phyloP scores from a whole-genome alignment of 2,888 invertebrate species.

The Drosophila longiperda region DNA sequence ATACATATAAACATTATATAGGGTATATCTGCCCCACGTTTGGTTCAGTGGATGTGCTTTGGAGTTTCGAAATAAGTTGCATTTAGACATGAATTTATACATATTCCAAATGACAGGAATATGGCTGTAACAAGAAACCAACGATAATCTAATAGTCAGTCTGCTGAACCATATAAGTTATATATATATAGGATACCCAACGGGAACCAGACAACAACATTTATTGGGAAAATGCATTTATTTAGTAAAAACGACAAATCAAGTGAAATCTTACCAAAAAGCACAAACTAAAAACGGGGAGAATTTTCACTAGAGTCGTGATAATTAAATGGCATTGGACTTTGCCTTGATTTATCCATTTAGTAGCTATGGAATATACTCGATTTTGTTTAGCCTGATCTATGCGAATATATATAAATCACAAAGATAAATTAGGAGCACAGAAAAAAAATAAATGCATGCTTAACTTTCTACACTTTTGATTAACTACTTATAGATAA shows the following conservation, averaged over 20 bases:
- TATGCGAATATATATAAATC: constrained; percentile 38
- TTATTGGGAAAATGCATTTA: constrained; percentile 50
- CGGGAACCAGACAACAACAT: constrained; percentile 25
- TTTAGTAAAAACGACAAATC: constrained; percentile 39
- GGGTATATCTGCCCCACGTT: constrained; percentile 4
- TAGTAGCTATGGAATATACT: constrained; percentile 58
- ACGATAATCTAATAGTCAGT: constrained; percentile 36
- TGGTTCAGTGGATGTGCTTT: constrained; percentile 62
- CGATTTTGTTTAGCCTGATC: constrained; percentile 42
- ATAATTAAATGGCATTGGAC: constrained; percentile 15
- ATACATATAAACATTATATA: not conserved
- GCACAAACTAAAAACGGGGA: not conserved
- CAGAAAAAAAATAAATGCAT: constrained; percentile 17
- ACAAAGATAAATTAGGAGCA: constrained; percentile 5
- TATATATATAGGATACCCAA: constrained; percentile 12
- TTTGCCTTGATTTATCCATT: constrained; percentile 59
- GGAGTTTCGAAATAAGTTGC: constrained; percentile 44
- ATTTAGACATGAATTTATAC: constrained; percentile 60
- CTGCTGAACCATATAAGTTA: constrained; percentile 44
- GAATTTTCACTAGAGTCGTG: constrained; percentile 7
- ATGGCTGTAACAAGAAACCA: constrained; percentile 23
- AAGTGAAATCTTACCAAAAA: constrained; percentile 25
- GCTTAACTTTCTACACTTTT: constrained; percentile 49
- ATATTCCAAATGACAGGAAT: constrained; percentile 22
- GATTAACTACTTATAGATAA: constrained; percentile 24